These are phyloP conservation scores for Drosophila borborema DNA, from an alignment of 2,888 invertebrate genomes.

Conservation along the genomic window DNA sequence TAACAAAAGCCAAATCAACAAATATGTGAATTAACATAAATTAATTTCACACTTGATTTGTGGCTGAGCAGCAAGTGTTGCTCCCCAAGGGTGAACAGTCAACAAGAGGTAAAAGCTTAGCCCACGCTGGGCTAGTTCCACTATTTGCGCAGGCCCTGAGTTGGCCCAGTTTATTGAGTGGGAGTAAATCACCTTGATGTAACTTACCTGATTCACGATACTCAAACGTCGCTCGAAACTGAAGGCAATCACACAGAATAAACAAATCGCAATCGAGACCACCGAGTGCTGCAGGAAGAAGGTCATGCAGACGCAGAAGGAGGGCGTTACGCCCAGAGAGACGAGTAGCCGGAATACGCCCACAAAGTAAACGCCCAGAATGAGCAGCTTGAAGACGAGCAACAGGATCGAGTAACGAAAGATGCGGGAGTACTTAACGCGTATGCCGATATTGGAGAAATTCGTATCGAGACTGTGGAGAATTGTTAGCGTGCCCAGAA, in stretches of 20 bases:
- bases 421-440: constrained; percentile 83
- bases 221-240: constrained; percentile 82
- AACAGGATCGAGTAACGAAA: constrained; percentile 79
- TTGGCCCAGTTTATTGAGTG: neutral
- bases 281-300: constrained; percentile 83
- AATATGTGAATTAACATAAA: constrained; percentile 11
- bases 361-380: constrained; percentile 79
- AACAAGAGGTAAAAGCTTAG: neutral
- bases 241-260: constrained; percentile 82
- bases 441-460: constrained; percentile 80
- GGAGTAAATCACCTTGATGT: neutral
- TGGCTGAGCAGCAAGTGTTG: constrained; percentile 30
- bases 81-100: neutral
- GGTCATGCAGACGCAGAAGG: constrained; percentile 81
- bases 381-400: constrained; percentile 73
- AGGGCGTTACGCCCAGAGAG: constrained; percentile 76
- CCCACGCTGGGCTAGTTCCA: neutral
- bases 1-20: constrained; percentile 1
- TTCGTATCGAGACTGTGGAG: constrained; percentile 79
- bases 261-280: constrained; percentile 82
- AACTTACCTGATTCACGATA: constrained; percentile 83
- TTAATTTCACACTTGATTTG: constrained; percentile 60
- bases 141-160: constrained; percentile 1
- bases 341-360: constrained; percentile 82
- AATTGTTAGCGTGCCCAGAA: constrained; percentile 75